Conservation (phyloP, 2,797 vertebrate species). For the Enteromius thamalakanensis region DNA sequence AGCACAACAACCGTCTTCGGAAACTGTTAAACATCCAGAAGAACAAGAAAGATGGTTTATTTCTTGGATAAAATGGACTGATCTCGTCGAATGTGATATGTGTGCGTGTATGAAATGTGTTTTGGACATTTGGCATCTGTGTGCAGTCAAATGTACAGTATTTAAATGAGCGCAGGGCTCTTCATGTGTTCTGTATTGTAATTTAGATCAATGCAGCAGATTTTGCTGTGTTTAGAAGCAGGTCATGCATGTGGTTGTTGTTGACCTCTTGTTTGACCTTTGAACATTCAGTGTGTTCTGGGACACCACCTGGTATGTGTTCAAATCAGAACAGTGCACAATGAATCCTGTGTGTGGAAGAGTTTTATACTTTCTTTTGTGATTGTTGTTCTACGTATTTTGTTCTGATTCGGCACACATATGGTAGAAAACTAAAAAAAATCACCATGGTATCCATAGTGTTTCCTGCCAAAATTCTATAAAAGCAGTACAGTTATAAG, state of each 20-base stretch:
- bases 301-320: constrained; percentile 8
- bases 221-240: neutral
- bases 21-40: neutral
- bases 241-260: neutral
- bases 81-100: neutral
- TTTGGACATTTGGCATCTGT: neutral
- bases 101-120: neutral
- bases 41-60: neutral
- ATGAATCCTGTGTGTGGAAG: constrained; percentile 3
- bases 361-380: neutral
- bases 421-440: neutral
- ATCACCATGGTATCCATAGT: neutral
- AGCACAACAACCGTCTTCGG: neutral
- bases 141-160: neutral
- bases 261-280: constrained; percentile 16
- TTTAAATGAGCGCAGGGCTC: neutral
- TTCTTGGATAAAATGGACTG: neutral
- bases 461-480: neutral
- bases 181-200: neutral
- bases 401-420: neutral
- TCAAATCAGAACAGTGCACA: neutral
- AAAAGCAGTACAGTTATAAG: neutral
- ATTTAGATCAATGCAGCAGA: neutral
- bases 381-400: neutral
- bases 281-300: constrained; percentile 4